phyloP scores from a whole-genome alignment of 2,888 invertebrate genomes.

The Eupithecia exiguata region DNA sequence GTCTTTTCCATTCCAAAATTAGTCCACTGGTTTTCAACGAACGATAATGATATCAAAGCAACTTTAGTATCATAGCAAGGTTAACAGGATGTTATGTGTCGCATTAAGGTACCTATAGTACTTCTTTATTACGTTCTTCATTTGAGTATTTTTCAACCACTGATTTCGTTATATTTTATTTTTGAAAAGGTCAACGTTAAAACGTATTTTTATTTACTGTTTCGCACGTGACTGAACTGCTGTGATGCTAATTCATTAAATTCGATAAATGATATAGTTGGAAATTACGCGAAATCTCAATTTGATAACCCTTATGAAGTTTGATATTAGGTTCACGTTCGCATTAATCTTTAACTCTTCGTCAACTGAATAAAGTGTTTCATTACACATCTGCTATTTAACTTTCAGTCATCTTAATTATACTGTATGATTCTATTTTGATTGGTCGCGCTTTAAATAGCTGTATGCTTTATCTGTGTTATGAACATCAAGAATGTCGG shows the following conservation, averaged over 20 bases:
- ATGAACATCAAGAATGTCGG: slow-evolving; percentile 54
- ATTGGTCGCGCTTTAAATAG: slow-evolving; percentile 55
- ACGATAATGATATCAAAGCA: neutral
- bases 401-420: slow-evolving; percentile 67
- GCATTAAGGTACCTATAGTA: neutral
- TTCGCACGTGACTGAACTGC: neutral
- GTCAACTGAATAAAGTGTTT: slow-evolving; percentile 58
- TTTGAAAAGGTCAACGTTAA: neutral
- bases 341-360: slow-evolving; percentile 46
- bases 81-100: neutral
- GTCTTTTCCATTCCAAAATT: neutral
- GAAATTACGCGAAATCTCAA: neutral
- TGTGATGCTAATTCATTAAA: neutral
- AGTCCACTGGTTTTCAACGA: neutral
- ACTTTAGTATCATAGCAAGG: neutral
- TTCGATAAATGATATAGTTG: neutral
- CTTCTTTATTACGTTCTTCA: neutral
- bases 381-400: slow-evolving; percentile 56
- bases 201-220: neutral
- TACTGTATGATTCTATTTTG: slow-evolving; percentile 55
- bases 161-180: neutral
- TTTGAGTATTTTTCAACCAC: neutral
- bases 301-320: neutral
- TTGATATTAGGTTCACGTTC: slow-evolving; percentile 39
- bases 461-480: slow-evolving; percentile 50